Conservation (phyloP, 2,113 vertebrate species). For the Tonatia bakeri region DNA sequence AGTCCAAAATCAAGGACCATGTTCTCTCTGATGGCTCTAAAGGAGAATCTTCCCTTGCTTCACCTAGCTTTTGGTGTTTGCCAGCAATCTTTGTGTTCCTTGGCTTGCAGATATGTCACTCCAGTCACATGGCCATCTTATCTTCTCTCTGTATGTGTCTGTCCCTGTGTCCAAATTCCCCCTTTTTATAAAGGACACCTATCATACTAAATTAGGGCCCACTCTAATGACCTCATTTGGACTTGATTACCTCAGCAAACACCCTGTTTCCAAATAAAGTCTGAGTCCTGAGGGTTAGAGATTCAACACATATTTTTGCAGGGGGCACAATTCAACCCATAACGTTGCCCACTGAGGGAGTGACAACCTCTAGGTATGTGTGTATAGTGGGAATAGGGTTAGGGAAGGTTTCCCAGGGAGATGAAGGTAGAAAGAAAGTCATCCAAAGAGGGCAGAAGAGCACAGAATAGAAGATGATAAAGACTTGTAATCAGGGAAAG, state of each 20-base stretch:
- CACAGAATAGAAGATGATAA: neutral
- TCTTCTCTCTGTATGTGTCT: neutral
- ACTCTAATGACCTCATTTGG: neutral
- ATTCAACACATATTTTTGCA: neutral
- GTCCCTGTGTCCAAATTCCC: neutral
- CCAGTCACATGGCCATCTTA: neutral
- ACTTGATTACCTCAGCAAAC: neutral
- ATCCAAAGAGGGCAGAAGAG: neutral
- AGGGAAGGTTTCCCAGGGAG: neutral
- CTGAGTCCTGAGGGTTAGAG: neutral
- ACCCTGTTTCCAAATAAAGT: neutral
- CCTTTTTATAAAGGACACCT: neutral
- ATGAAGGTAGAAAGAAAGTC: neutral
- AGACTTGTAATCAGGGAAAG: neutral
- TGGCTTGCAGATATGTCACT: neutral
- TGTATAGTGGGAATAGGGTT: neutral
- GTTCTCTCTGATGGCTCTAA: neutral
- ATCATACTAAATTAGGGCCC: neutral
- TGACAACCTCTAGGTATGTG: neutral
- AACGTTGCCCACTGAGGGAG: neutral
- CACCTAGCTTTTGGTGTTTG: neutral
- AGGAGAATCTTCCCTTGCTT: neutral
- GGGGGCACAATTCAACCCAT: neutral
- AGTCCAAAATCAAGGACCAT: neutral
- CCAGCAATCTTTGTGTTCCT: neutral